phyloP scores from a whole-genome alignment of 1,140 invertebrate species.

The Monochamus saltuarius region DNA sequence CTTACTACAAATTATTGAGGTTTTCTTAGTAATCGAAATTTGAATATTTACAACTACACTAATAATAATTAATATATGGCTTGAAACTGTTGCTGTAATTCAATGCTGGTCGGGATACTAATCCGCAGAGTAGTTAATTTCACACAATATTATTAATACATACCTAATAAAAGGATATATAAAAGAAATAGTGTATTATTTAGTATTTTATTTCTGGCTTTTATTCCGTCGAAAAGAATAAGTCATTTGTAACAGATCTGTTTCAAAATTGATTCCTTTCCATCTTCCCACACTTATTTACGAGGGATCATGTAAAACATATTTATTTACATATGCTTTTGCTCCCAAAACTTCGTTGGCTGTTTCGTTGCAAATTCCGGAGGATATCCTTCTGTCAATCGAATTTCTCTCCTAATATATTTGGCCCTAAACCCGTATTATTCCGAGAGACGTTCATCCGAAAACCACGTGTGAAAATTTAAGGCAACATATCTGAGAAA shows the following conservation, averaged over 20 bases:
- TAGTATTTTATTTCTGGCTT: background rate
- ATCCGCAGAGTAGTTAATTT: too few relatives aligned
- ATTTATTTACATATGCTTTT: background rate
- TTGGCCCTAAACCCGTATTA: constrained; percentile 4
- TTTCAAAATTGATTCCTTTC: background rate
- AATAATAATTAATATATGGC: too few relatives aligned
- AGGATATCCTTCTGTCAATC: background rate
- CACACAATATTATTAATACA: too few relatives aligned
- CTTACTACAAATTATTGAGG: too few relatives aligned
- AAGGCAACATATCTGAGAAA: constrained; percentile 2
- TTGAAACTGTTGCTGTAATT: too few relatives aligned
- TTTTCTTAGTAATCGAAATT: too few relatives aligned
- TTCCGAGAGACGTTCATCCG: background rate
- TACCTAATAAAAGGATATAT: too few relatives aligned
- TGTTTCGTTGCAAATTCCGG: background rate
- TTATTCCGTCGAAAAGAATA: background rate
- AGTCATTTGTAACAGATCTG: background rate
- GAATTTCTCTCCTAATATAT: constrained; percentile 4
- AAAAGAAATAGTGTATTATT: too few relatives aligned
- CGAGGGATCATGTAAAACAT: background rate
- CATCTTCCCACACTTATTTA: background rate
- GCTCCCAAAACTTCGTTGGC: background rate
- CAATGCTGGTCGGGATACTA: too few relatives aligned
- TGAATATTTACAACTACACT: too few relatives aligned
- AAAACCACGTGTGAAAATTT: background rate